A percentile compares a stretch with the other conserved stretches of the same genome.
Conservation (phyloP, 1,140 invertebrate genomes). For the Drosophila sucinea region DNA sequence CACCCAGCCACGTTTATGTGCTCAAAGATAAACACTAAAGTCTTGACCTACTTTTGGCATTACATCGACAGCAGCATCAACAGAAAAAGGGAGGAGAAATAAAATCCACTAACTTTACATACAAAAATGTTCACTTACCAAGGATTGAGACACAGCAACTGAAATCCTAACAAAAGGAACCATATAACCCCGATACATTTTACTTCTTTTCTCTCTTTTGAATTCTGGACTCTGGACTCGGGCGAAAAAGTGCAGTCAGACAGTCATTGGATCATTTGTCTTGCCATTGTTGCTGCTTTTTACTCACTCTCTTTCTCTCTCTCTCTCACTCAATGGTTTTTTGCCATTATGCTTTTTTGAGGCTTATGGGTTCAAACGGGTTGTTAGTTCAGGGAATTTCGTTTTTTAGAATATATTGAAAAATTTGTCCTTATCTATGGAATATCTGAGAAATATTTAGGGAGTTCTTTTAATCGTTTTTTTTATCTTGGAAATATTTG, state of each 20-base stretch:
- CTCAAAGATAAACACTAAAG: constrained; percentile 72
- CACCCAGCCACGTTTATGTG: background rate
- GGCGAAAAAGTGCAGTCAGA: constrained; percentile 72
- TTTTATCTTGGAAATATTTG: too few species aligned
- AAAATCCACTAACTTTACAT: constrained; percentile 67
- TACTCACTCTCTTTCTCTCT: background rate
- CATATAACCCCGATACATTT: constrained; percentile 55
- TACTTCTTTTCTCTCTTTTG: constrained; percentile 18
- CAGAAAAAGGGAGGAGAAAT: constrained; percentile 18
- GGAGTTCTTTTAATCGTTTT: too few species aligned
- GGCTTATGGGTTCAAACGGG: constrained; percentile 43
- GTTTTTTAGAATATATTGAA: too few species aligned
- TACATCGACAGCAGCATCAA: constrained; percentile 55
- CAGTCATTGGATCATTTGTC: constrained; percentile 79
- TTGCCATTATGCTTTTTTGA: constrained; percentile 28
- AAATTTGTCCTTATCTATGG: too few species aligned
- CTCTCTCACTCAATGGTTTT: constrained; percentile 25
- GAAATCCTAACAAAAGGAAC: background rate
- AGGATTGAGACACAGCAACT: constrained; percentile 66
- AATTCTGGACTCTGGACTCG: constrained; percentile 4
- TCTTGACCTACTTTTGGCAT: constrained; percentile 66
- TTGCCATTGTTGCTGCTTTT: constrained; percentile 75
- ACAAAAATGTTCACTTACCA: constrained; percentile 58
- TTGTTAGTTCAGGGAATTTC: constrained; percentile 2
- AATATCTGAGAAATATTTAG: too few species aligned